phyloP scores from a whole-genome alignment of 2,797 vertebrate species.

The Silurus aristotelis region DNA sequence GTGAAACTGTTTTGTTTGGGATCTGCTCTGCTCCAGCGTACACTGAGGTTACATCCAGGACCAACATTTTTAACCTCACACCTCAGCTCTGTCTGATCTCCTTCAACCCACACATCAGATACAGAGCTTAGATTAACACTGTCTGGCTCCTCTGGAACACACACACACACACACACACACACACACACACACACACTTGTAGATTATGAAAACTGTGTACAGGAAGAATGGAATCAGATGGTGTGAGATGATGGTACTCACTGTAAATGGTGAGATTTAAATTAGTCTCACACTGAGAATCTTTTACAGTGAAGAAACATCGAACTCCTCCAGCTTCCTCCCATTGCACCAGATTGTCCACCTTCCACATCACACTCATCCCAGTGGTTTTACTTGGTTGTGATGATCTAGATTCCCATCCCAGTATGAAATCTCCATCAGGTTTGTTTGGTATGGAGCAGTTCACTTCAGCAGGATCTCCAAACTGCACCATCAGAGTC shows the following conservation, averaged over 20 bases:
- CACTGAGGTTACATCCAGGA: neutral
- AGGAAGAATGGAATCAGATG: neutral
- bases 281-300: accelerated
- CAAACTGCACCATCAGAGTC: no score
- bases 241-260: neutral
- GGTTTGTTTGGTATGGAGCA: no score
- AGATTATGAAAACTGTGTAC: neutral
- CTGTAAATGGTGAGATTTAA: neutral
- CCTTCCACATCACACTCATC: neutral
- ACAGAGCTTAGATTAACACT: neutral
- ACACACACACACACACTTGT: neutral
- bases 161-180: slow-evolving; percentile 23
- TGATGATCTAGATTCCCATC: no score
- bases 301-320: neutral
- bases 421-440: no score
- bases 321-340: accelerated
- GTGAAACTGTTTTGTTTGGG: neutral
- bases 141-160: slow-evolving; percentile 19
- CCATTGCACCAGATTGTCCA: neutral
- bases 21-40: neutral
- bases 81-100: neutral
- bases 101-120: neutral
- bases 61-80: neutral
- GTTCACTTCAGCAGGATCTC: no score
- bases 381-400: no score